A percentile compares a stretch with the other conserved stretches of the same genome.
phyloP scores from a whole-genome alignment of 1,140 invertebrate genomes.

The Thrips palmi region DNA sequence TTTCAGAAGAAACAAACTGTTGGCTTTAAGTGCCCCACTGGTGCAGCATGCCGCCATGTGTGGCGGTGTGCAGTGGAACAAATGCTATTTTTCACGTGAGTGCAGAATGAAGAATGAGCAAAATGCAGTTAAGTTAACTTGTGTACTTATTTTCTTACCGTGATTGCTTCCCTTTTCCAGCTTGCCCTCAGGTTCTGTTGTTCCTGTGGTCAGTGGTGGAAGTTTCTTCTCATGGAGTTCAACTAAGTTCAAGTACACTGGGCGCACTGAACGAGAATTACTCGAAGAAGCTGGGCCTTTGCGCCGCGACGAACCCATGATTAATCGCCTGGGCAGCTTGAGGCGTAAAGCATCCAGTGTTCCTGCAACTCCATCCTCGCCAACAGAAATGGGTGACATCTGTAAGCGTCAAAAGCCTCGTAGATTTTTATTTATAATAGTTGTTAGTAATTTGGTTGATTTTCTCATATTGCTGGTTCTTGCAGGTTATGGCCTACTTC shows the following conservation, averaged over 20 bases:
- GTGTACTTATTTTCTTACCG: constrained; percentile 5
- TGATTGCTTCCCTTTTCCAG: constrained; percentile 27
- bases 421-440: constrained; percentile 6
- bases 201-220: constrained; percentile 76
- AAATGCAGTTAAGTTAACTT: background rate
- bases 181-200: constrained; percentile 68
- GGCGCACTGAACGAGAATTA: constrained; percentile 74
- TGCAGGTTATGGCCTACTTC: constrained; percentile 64
- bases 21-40: constrained; percentile 85
- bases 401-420: constrained; percentile 10
- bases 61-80: constrained; percentile 94
- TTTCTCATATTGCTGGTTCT: background rate
- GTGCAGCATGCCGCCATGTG: constrained; percentile 76
- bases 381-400: constrained; percentile 23
- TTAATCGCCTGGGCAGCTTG: constrained; percentile 35
- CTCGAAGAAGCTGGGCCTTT: constrained; percentile 44
- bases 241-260: constrained; percentile 82
- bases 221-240: constrained; percentile 84
- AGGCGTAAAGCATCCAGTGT: constrained; percentile 64
- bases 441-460: constrained; percentile 1
- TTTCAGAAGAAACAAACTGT: constrained; percentile 90
- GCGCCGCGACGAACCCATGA: constrained; percentile 33
- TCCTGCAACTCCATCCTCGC: constrained; percentile 67
- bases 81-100: constrained; percentile 94
- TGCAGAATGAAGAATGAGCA: constrained; percentile 19